Evolutionary conservation across 2,113 vertebrate species (phyloP).

Genomic region (Nothocercus nigrocapillus): DNA sequence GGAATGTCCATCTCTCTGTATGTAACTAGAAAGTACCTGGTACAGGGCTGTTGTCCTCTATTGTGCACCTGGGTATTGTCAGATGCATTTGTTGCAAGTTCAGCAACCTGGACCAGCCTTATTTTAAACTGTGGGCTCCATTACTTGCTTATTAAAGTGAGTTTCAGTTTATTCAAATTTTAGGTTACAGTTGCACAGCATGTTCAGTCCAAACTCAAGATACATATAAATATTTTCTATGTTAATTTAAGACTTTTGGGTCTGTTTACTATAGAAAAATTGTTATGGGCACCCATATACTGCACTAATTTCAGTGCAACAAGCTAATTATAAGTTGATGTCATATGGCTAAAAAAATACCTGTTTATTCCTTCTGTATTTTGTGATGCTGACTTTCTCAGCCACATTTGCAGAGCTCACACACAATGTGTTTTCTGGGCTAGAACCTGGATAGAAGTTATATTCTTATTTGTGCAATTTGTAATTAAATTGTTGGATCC

Average conservation of each 20-base stretch:
- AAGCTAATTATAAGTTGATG: slow-evolving; percentile 65
- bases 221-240: background rate
- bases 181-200: background rate
- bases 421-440: background rate
- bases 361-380: slow-evolving; percentile 6
- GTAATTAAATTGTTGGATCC: background rate
- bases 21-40: fast-evolving
- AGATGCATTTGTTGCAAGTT: background rate
- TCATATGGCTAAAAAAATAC: slow-evolving; percentile 62
- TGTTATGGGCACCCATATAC: background rate
- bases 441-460: background rate
- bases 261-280: slow-evolving; percentile 51
- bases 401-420: background rate
- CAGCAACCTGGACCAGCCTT: background rate
- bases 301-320: slow-evolving; percentile 33
- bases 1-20: background rate
- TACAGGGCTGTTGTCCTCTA: background rate
- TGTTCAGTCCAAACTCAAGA: background rate
- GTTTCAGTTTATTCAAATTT: background rate
- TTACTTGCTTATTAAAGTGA: background rate
- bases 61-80: background rate
- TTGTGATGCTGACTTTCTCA: background rate
- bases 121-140: background rate
- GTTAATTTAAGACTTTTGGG: background rate
- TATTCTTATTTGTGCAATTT: background rate